phyloP scores from a whole-genome alignment of 1,140 invertebrate species.

The Heliconius eleuchia region DNA sequence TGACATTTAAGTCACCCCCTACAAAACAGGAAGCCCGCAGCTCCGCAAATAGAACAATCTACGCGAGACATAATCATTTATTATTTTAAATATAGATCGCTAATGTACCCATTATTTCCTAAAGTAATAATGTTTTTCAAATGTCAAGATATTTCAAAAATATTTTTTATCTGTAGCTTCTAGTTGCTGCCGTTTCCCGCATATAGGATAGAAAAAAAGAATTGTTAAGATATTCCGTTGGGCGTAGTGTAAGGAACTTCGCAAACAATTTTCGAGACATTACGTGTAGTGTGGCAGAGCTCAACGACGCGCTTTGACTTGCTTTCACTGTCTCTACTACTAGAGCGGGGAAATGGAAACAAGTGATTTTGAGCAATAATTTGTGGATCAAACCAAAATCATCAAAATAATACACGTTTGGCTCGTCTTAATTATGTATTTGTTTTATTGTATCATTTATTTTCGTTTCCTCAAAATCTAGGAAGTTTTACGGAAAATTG shows the following conservation, averaged over 20 bases:
- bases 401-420: no score
- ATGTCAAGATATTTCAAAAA: background rate
- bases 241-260: no score
- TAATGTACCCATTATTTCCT: background rate
- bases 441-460: no score
- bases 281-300: background rate
- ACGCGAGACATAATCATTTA: slow-evolving; percentile 2
- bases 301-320: background rate
- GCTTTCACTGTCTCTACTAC: background rate
- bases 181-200: background rate
- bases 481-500: no score
- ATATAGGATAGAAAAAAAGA: background rate
- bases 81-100: slow-evolving; percentile 19
- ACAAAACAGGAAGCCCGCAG: background rate
- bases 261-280: background rate
- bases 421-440: no score
- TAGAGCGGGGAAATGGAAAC: background rate
- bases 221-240: background rate
- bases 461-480: no score
- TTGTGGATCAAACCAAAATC: no score
- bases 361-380: no score
- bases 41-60: slow-evolving; percentile 4
- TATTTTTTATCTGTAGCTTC: background rate
- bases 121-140: background rate
- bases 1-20: background rate